Evolutionary conservation across 2,888 invertebrate species (phyloP).

Genomic region (Lomographa bimaculata): DNA sequence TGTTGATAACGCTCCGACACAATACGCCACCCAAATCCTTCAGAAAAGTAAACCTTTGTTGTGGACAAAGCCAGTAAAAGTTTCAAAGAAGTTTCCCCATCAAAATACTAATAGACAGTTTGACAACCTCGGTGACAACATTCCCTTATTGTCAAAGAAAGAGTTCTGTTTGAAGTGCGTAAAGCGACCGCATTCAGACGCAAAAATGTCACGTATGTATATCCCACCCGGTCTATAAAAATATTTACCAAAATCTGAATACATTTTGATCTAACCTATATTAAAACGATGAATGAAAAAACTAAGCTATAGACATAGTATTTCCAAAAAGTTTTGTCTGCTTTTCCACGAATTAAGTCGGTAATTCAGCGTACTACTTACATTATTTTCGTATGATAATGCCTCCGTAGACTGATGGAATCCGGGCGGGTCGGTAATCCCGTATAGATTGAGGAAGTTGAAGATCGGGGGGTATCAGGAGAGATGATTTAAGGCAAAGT

Average conservation of each 20-base stretch:
- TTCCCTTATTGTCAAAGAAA: slow-evolving; percentile 32
- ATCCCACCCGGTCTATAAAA: slow-evolving; percentile 7
- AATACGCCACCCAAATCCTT: slow-evolving; percentile 25
- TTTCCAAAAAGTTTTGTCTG: slow-evolving; percentile 21
- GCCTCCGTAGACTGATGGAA: slow-evolving; percentile 34
- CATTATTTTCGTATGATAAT: slow-evolving; percentile 37
- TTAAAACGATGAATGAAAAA: slow-evolving; percentile 15
- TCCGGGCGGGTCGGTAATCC: slow-evolving; percentile 37
- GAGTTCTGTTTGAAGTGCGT: slow-evolving; percentile 28
- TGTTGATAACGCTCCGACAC: slow-evolving; percentile 16
- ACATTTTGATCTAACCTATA: slow-evolving; percentile 23
- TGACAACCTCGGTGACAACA: slow-evolving; percentile 28
- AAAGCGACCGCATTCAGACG: slow-evolving; percentile 25
- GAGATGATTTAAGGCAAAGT: slow-evolving; percentile 44
- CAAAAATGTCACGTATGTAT: slow-evolving; percentile 26
- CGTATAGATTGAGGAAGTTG: slow-evolving; percentile 37
- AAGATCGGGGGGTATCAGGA: slow-evolving; percentile 38
- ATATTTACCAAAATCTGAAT: slow-evolving; percentile 14
- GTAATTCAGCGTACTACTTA: slow-evolving; percentile 32
- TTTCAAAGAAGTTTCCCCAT: slow-evolving; percentile 32
- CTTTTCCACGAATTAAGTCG: slow-evolving; percentile 25
- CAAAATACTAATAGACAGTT: slow-evolving; percentile 35
- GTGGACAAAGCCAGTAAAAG: slow-evolving; percentile 27
- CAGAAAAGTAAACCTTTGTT: slow-evolving; percentile 29
- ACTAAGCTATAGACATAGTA: slow-evolving; percentile 8